Evolutionary conservation across 1,140 invertebrate genomes (phyloP).

Genomic region (Micrasema longulum): DNA sequence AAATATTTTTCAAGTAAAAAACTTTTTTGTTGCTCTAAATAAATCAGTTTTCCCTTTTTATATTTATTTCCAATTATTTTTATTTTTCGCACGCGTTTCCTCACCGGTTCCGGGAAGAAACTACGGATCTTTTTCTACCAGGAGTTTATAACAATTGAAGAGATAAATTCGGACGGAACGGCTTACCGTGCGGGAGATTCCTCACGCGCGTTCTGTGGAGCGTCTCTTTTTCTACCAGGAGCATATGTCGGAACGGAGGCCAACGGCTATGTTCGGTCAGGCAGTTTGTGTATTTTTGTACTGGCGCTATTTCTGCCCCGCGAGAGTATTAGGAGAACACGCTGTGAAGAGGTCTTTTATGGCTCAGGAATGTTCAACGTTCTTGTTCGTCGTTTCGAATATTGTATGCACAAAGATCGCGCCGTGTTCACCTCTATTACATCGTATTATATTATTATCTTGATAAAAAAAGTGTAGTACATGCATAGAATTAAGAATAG

Average conservation of each 20-base stretch:
- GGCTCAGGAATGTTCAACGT: conserved; percentile 37
- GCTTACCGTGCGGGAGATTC: conserved; percentile 7
- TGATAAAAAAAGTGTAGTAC: no score
- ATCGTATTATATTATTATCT: no score
- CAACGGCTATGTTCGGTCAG: conserved; percentile 27
- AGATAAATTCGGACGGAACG: conserved; percentile 4
- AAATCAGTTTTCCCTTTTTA: no score
- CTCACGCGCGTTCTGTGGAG: conserved; percentile 40
- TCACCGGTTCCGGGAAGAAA: conserved; percentile 26
- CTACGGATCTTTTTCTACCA: conserved; percentile 34
- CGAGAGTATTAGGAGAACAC: conserved; percentile 51
- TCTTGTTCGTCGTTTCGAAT: neutral
- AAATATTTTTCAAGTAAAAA: no score
- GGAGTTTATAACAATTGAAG: neutral
- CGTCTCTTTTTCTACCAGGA: conserved; percentile 43
- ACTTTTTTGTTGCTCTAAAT: no score
- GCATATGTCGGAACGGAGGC: conserved; percentile 26
- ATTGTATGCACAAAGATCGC: no score
- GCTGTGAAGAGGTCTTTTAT: conserved; percentile 17
- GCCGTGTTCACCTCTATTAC: no score
- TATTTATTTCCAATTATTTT: no score
- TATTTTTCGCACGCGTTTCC: conserved; percentile 27
- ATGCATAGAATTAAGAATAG: no score
- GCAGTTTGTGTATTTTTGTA: conserved; percentile 45
- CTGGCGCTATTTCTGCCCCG: conserved; percentile 55